Evolutionary conservation across 2,113 vertebrate genomes (phyloP), one percentile per base, ranked within the genome.

Genomic region (Plecturocebus donacophilus): DNA sequence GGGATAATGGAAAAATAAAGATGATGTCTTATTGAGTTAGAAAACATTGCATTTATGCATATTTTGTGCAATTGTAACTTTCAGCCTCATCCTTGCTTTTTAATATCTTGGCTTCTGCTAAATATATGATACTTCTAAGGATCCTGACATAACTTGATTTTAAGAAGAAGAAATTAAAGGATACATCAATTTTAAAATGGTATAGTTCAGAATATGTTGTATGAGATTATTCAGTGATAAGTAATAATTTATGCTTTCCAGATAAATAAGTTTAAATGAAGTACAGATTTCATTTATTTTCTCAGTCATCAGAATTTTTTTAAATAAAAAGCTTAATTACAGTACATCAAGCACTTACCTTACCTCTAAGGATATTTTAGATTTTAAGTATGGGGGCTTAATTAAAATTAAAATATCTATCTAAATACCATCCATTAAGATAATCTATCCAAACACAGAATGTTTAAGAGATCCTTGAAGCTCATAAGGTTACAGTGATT

Each of bases 341-440:
- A 95, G 8, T 73, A 85, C 40, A 68, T 52, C 30, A 81, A 83
- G 27, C 32, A 79, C n/a, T 91, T 81, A 71, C 6, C 54, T 89
- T 66, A 87, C 40, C 14, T 52, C 73, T 64, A 90, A 93, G 42
- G 25, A 66, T 66, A 64, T 6, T 86, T 85, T 30, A n/a, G 13
- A 91, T 64, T 80, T 66, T 77, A 76, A 77, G 11, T 58, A 85
- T 16, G 27, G 20, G 12, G 25, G n/a, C 19, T 90, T 68, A 71
- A 81, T 73, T 91, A 93, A 93, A 89, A 92, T 94, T 73, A n/a
- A 88, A 81, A 85, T 61, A 88, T 73, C 90, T 70, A 13, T 47
- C 79, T n/a, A 73, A 95, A 90, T 6, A 64, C 30, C 27, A 64
- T 64, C 27, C 27, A 64, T 64, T 20, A 87, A 58, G n/a, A 35